Evolutionary conservation across 2,797 vertebrate genomes (phyloP).

Genomic region (Oreochromis grahami): DNA sequence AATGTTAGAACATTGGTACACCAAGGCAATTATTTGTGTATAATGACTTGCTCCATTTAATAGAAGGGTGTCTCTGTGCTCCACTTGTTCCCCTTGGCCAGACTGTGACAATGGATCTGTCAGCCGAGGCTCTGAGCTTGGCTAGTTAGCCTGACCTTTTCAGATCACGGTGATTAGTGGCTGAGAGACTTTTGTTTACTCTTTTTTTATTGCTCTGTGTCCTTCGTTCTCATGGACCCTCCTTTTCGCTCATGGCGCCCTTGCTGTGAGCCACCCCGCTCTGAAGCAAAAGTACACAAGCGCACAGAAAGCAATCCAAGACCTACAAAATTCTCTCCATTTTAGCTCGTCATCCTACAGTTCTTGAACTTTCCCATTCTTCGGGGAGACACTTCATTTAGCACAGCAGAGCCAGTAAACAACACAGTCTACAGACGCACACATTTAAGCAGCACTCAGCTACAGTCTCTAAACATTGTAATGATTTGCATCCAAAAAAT

Average conservation of each 20-base stretch:
- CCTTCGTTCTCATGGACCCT: conserved; percentile 21
- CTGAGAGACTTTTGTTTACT: conserved; percentile 64
- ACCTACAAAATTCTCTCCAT: conserved; percentile 20
- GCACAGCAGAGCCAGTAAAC: conserved; percentile 42
- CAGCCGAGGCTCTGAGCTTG: conserved; percentile 44
- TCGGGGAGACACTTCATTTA: conserved; percentile 37
- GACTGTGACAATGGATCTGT: conserved; percentile 58
- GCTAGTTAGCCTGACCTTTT: conserved; percentile 69
- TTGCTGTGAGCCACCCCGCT: conserved; percentile 8
- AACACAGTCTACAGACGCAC: conserved; percentile 16
- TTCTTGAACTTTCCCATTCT: conserved; percentile 30
- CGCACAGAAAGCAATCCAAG: background rate
- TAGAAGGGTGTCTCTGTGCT: conserved; percentile 55
- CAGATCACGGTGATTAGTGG: conserved; percentile 61
- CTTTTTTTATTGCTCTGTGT: conserved; percentile 20
- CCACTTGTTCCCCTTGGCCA: conserved; percentile 51
- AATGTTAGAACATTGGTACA: conserved; percentile 12
- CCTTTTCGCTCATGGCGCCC: conserved; percentile 10
- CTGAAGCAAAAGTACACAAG: conserved; percentile 2
- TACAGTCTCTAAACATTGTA: conserved; percentile 22
- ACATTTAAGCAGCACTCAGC: conserved; percentile 44
- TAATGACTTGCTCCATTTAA: conserved; percentile 62
- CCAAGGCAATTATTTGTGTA: conserved; percentile 57
- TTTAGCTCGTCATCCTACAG: conserved; percentile 11
- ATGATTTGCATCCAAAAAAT: conserved; percentile 10